phyloP scores from a whole-genome alignment of 2,888 invertebrate species.

The Cabera pusaria region DNA sequence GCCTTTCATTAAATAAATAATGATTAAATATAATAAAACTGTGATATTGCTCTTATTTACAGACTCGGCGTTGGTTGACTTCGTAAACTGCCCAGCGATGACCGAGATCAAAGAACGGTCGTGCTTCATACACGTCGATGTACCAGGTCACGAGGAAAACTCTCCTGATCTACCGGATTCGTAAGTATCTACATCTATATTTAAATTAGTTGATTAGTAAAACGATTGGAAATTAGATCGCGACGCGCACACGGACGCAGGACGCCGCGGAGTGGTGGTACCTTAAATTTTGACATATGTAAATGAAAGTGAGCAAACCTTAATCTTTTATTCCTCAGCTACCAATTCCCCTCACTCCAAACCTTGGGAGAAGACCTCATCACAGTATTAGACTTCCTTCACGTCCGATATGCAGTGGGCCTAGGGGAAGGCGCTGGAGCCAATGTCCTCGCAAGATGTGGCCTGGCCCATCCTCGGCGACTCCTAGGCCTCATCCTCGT shows the following conservation, averaged over 20 bases:
- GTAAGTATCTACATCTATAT: too few species aligned
- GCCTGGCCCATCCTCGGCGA: slow-evolving; percentile 90
- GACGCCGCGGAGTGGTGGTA: too few species aligned
- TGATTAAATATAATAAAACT: too few species aligned
- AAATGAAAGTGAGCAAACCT: too few species aligned
- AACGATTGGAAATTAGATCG: too few species aligned
- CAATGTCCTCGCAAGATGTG: slow-evolving; percentile 93
- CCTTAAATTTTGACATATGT: too few species aligned
- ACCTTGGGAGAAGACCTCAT: slow-evolving; percentile 91
- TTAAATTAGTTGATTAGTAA: too few species aligned
- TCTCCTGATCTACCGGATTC: slow-evolving; percentile 89
- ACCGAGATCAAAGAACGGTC: slow-evolving; percentile 92
- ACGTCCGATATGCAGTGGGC: slow-evolving; percentile 92
- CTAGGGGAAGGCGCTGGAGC: slow-evolving; percentile 95
- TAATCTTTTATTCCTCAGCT: too few species aligned
- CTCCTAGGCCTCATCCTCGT: slow-evolving; percentile 92
- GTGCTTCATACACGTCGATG: slow-evolving; percentile 93
- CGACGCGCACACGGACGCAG: too few species aligned
- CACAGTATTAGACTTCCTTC: slow-evolving; percentile 91
- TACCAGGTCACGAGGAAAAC: slow-evolving; percentile 93
- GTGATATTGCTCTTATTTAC: slow-evolving; percentile 31
- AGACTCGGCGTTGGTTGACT: slow-evolving; percentile 93
- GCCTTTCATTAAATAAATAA: too few species aligned
- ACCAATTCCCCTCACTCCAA: slow-evolving; percentile 92
- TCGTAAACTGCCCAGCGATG: slow-evolving; percentile 92